Conservation (phyloP, 2,113 vertebrate genomes). For the Neodon shergylaensis region DNA sequence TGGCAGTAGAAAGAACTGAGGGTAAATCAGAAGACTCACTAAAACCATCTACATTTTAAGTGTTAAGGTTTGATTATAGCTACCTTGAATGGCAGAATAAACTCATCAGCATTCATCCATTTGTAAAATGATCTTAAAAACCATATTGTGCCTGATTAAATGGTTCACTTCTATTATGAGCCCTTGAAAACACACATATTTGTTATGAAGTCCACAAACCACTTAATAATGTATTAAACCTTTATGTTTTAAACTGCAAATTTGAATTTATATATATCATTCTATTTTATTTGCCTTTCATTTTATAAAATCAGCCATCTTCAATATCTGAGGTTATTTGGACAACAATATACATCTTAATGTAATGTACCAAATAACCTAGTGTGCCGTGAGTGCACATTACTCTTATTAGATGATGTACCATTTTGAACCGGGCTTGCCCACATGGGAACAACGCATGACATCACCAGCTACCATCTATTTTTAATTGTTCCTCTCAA, state of each 20-base stretch:
- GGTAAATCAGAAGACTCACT: neutral
- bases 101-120: neutral
- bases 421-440: neutral
- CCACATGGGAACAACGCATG: neutral
- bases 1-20: neutral
- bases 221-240: neutral
- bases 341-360: neutral
- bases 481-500: slow-evolving; percentile 15
- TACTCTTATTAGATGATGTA: neutral
- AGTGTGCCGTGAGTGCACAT: neutral
- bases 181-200: neutral
- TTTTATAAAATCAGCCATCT: neutral
- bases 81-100: slow-evolving; percentile 8
- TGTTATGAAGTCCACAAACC: neutral
- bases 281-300: neutral
- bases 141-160: neutral
- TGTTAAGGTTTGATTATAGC: neutral
- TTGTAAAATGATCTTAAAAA: neutral
- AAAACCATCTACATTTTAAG: neutral
- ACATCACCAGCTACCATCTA: neutral
- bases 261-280: neutral
- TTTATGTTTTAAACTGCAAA: neutral
- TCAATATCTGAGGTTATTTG: neutral
- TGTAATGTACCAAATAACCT: neutral
- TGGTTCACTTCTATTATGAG: neutral